phyloP scores from a whole-genome alignment of 2,113 vertebrate genomes.

The Passer domesticus region DNA sequence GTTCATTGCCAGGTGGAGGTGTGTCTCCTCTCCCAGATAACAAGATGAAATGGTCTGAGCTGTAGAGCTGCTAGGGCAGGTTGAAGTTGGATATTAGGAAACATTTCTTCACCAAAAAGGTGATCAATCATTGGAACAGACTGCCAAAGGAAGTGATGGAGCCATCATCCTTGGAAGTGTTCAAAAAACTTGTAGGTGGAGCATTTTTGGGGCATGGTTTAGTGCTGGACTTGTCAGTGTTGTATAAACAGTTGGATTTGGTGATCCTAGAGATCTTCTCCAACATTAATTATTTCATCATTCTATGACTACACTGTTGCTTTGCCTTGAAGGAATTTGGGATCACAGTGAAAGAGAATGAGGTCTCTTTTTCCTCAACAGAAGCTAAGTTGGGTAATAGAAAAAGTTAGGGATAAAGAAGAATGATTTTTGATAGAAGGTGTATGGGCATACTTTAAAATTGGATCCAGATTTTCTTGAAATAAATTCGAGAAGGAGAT shows the following conservation, averaged over 20 bases:
- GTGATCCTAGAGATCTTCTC: background rate
- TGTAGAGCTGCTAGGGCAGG: background rate
- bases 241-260: background rate
- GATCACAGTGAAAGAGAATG: background rate
- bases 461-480: background rate
- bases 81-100: background rate
- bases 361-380: background rate
- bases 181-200: background rate
- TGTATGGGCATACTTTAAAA: background rate
- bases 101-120: background rate
- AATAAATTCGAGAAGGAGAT: slow-evolving; percentile 1
- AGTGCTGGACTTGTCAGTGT: background rate
- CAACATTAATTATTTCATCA: no score
- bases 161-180: background rate
- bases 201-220: accelerated
- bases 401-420: background rate
- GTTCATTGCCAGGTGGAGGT: background rate
- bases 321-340: background rate
- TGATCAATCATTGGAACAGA: no score
- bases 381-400: background rate
- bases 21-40: background rate
- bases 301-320: background rate
- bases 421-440: background rate
- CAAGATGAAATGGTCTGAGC: background rate
- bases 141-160: background rate